Evolutionary conservation across 2,797 vertebrate genomes (phyloP), one percentile per base, ranked within the genome.

Genomic region (Argyrosomus regius): DNA sequence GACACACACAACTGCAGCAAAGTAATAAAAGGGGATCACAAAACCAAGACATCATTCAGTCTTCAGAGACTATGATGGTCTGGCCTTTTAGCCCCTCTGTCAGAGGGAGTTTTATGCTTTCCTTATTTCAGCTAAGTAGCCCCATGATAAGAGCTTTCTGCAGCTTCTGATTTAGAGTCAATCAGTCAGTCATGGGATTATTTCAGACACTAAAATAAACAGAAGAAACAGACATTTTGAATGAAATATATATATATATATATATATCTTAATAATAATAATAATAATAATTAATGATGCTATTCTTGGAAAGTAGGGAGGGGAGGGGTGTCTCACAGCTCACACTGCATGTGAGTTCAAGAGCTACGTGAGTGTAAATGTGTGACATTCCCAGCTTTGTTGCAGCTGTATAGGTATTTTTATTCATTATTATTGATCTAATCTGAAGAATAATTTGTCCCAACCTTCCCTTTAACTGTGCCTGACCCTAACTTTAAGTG

Each of bases 11-110:
- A 69, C 74, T 53, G 58, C 78, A 81, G 72, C 56, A 88, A 84
- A 83, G 82, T 80, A 87, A 89, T 89, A 89, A 89, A 84, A 80
- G 31, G 74, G 76, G 84, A 87, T 87, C 76, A 90, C 72, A 87
- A 83, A 80, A 88, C 65, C 43, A 65, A 91, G 77, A 64, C 80
- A 80, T 75, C 77, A 54, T 66, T 83, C 78, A 74, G 78, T 82
- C 87, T 80, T 81, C 48, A 77, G 77, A 78, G 86, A 54, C 67
- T 46, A 14, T 49, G 78, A 81, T 11, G 69, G 63, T 59, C 59
- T 59, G 78, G 72, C 58, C 65, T 66, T 74, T 71, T 52, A 84
- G 67, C 22, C 69, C 46, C 28, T 72, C 80, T 76, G 78, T 87
- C 85, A 86, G 48, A 78, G 53, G 20, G 75, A 86, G 81, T 80